Evolutionary conservation across 2,888 invertebrate species (phyloP), one percentile per base, ranked within the genome.

Genomic region (Ctena decussata): DNA sequence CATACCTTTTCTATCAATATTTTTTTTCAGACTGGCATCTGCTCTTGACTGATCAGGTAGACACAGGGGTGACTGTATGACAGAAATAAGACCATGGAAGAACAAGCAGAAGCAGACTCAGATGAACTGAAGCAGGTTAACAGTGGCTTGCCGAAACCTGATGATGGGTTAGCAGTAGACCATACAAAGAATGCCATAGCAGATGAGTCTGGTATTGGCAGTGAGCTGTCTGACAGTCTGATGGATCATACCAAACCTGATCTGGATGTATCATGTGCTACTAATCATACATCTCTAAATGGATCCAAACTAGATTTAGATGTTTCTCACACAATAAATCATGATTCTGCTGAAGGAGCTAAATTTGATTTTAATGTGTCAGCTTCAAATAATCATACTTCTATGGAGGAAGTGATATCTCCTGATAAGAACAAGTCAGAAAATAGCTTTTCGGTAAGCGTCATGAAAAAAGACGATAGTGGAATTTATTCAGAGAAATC

Each of bases 391-490:
- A 72, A 44, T 72, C 72, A 72, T 30, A 41, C 27, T 24, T 30
- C 72, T 3, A 39, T 21, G 11, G 44, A 72, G 2, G 72, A 72
- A 27, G 8, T 72, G 15, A 12, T 70, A 35, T 44, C 24, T 27
- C 41, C 24, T 37, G 72, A 72, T 37, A 46, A 44, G 18, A 72
- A 46, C 44, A 72, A 72, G 27, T 72, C 72, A 24, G 72, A 72
- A 8, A 44, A 44, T 21, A 72, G 72, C 39, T 44, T 77, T 27
- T 77, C 77, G 18, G 44, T 81, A 15, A 60, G 85, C n/a, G 70
- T 76, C 18, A 82, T 94, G 86, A 93, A 92, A 78, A 94, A 94
- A 77, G 94, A 95, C 81, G 95, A 95, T 84, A 95, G 95, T 85
- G 95, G 95, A 15, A 93, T 95, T 57, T 93, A 93, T 75, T 90